Evolutionary conservation across 2,113 vertebrate species (phyloP).

Genomic region (Sminthopsis crassicaudata): DNA sequence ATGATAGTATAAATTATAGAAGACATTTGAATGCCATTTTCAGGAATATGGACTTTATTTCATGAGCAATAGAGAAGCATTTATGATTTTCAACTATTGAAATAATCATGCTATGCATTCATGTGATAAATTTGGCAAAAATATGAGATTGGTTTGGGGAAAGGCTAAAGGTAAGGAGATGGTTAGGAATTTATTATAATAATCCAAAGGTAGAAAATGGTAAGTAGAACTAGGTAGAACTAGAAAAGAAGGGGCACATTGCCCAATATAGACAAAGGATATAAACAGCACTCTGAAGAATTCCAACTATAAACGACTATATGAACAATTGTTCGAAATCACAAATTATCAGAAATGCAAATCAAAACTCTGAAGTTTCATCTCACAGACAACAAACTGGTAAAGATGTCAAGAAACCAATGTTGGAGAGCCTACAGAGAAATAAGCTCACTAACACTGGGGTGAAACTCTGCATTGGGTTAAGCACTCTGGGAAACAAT

Average conservation of each 20-base stretch:
- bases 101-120: not conserved
- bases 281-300: not conserved
- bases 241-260: not conserved
- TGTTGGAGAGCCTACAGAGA: not conserved
- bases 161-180: not conserved
- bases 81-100: not conserved
- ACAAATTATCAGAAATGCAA: not conserved
- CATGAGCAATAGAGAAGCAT: not conserved
- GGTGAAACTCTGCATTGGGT: not conserved
- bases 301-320: not conserved
- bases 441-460: not conserved
- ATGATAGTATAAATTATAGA: not conserved
- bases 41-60: not conserved
- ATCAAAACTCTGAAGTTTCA: not conserved
- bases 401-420: not conserved
- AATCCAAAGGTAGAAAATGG: not conserved
- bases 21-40: not conserved
- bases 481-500: not conserved
- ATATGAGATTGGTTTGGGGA: not conserved
- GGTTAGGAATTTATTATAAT: not conserved
- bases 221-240: not conserved
- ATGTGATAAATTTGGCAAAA: not conserved
- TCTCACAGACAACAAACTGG: not conserved
- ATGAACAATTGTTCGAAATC: not conserved
- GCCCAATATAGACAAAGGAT: not conserved